These are phyloP conservation scores for Xylota segnis DNA, from an alignment of 2,888 invertebrate species.

Conservation along the genomic window DNA sequence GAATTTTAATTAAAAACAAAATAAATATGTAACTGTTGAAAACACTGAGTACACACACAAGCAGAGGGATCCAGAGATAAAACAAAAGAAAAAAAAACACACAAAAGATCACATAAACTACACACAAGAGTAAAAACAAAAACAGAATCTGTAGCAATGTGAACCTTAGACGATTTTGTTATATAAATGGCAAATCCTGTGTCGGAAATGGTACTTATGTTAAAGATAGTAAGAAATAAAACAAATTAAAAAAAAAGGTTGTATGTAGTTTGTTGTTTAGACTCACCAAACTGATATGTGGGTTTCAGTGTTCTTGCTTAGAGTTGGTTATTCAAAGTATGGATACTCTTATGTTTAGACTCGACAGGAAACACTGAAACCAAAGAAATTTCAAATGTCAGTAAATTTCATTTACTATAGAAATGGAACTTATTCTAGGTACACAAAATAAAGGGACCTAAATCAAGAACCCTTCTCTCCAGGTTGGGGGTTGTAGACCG, in stretches of 20 bases:
- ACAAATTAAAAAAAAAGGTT: conserved; percentile 45
- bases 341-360: not conserved
- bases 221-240: conserved; percentile 69
- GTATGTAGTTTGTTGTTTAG: not conserved
- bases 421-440: too few species aligned
- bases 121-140: conserved; percentile 7
- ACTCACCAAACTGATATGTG: not conserved
- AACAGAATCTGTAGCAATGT: conserved; percentile 57
- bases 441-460: too few species aligned
- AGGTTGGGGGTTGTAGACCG: too few species aligned
- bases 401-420: too few species aligned
- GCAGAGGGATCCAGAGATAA: conserved; percentile 29
- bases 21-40: conserved; percentile 27
- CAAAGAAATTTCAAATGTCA: too few species aligned
- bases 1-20: conserved; percentile 51
- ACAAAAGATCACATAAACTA: conserved; percentile 34
- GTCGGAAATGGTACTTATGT: conserved; percentile 71
- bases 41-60: conserved; percentile 32
- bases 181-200: conserved; percentile 60
- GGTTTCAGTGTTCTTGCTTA: too few species aligned
- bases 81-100: conserved; percentile 44
- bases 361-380: not conserved
- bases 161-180: conserved; percentile 67
- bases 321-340: not conserved
- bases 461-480: too few species aligned